Base-by-base conservation (phyloP, 2,888 invertebrate genomes). In the Chrysina gloriosa region DNA sequence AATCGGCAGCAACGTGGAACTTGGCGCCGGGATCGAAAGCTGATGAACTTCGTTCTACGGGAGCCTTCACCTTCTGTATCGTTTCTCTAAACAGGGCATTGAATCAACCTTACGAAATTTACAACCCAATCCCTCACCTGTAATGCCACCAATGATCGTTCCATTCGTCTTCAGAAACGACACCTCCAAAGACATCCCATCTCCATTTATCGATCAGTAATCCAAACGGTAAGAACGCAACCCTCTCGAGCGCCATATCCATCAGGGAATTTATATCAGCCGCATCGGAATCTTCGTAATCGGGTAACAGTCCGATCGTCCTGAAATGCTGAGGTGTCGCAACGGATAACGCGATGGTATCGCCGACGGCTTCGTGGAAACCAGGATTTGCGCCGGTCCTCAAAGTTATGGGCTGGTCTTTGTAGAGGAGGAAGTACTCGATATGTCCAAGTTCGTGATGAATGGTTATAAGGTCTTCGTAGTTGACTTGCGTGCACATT, bases 401-500 rank as follows among this genome's bases (percentile, higher is more conserved):
- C 76, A 86, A 86, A 1, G 81, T 74, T 0, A 86, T 84, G 1
- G 87, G 86, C 68, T 86, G 84, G 67, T 87, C 79, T 36, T 85
- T 83, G 73, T 90, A 90, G 69, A 87, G 86, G 68, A 87, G 84
- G 76, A 85, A 89, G 74, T 90, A 90, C 74, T 90, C 87, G 0
- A 90, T 86, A 71, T 90, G 89, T 0, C 89, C 89, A 78, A 90
- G 91, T 81, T 93, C 92, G 74, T 93, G 92, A 73, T 93, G 91
- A 0, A 90, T 88, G 0, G 89, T 90, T 69, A 87, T 83, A 73
- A 90, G 87, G 78, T 89, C 86, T 6, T 84, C 84, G 71, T 83
- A 84, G 0, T 85, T 86, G 5, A 88, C 81, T 1, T 83, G 80
- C 0, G 89, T 88, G 70, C 90, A 90, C 78, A 89, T 86, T 71